A percentile compares a stretch with the other conserved stretches of the same genome.
Evolutionary conservation across 1,140 invertebrate species (phyloP).

Genomic region (Gonioctena quinquepunctata): DNA sequence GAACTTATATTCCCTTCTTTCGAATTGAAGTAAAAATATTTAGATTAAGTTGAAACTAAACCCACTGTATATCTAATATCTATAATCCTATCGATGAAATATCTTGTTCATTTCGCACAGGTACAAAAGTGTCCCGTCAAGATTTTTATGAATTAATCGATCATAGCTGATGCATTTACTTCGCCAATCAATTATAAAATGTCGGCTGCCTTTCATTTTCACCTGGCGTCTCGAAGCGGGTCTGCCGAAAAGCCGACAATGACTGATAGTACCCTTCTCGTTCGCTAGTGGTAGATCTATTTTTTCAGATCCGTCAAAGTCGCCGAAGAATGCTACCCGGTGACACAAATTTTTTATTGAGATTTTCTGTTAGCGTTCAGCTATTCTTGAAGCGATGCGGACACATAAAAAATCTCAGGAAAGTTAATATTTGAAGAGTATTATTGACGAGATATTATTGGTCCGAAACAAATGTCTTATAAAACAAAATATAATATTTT

Average conservation of each 20-base stretch:
- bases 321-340: neutral
- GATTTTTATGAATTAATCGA: conserved; percentile 4
- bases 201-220: conserved; percentile 8
- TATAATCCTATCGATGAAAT: neutral
- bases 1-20: too few species aligned
- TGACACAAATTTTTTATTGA: too few species aligned
- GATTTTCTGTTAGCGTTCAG: too few species aligned
- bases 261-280: neutral
- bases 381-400: too few species aligned
- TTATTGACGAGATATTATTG: too few species aligned
- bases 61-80: too few species aligned
- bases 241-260: neutral
- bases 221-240: neutral
- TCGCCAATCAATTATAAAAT: conserved; percentile 9
- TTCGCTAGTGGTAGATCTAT: neutral
- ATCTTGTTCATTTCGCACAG: conserved; percentile 6
- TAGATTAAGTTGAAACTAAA: too few species aligned
- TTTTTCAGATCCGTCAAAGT: neutral
- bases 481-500: too few species aligned
- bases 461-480: too few species aligned
- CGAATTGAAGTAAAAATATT: too few species aligned
- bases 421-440: too few species aligned
- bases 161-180: neutral
- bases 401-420: too few species aligned
- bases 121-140: conserved; percentile 5